Evolutionary conservation across 1,140 invertebrate genomes (phyloP), one percentile per base, ranked within the genome.

Genomic region (Lineus longissimus): DNA sequence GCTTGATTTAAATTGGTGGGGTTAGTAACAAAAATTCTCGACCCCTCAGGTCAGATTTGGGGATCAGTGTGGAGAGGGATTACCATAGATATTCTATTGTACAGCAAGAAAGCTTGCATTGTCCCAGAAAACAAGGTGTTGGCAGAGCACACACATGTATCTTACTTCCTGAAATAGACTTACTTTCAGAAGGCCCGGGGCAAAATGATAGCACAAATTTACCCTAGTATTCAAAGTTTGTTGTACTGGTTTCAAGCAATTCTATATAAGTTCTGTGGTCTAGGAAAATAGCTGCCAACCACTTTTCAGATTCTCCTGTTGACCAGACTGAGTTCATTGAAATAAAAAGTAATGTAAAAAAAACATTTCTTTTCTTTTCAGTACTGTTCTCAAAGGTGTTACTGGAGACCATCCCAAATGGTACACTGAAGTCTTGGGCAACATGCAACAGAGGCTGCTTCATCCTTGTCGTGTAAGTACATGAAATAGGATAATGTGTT

Each of bases 391-490:
- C 76, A 13, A 57, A 68, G 30, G 68, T 80, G 22, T 62, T 81
- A 25, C 51, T 79, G 31, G 64, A 72, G 15, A 73, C 68, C 40
- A 45, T 80, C n/a, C 67, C 72, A 33, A 70, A 72, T 56, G 76
- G 73, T 22, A 61, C 70, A 4, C 55, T 80, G 33, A 80, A 78
- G 63, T 73, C 75, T 0, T 82, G 80, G 80, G 74, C 75, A 9
- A 75, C 76, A 2, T 80, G 76, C 66, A 82, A 81, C 64, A 66
- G 79, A 62, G 80, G 80, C n/a, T 82, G 80, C 64, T 82, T 82
- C 62, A 72, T 76, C 11, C 64, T 82, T 23, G 60, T 78, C 41
- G 75, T 66, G 78, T 82, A 70, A 68, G 74, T 74, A 55, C 2
- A 22, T 23, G 33, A 22, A 54, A 40, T 27, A 41, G 45, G 22